Percentiles rank a stretch among this genome's conserved stretches.
These are phyloP conservation scores for Sternotherus odoratus DNA, from an alignment of 2,797 vertebrate species.

Conservation along the genomic window DNA sequence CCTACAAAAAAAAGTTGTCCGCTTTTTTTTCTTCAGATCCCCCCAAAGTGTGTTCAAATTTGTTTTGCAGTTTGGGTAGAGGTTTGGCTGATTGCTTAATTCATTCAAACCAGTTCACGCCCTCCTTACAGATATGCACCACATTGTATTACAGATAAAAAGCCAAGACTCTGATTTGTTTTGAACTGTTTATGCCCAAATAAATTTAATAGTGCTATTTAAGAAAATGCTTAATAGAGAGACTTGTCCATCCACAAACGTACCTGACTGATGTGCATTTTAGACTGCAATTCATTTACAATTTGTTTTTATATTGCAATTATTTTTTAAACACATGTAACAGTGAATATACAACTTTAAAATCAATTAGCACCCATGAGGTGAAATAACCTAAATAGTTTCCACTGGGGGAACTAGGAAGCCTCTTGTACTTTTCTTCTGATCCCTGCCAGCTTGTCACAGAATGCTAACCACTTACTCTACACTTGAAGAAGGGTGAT, in stretches of 20 bases:
- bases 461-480: slow-evolving; percentile 37
- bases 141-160: slow-evolving; percentile 12
- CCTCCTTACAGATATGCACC: neutral
- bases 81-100: neutral
- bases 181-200: slow-evolving; percentile 65
- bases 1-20: neutral
- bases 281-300: slow-evolving; percentile 72
- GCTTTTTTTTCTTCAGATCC: neutral
- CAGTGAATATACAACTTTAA: slow-evolving; percentile 46
- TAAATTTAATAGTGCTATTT: slow-evolving; percentile 64
- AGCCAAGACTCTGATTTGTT: slow-evolving; percentile 57
- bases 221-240: slow-evolving; percentile 64
- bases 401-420: neutral
- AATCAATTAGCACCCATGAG: slow-evolving; percentile 54
- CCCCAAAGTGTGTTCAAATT: neutral
- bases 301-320: slow-evolving; percentile 62
- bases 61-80: neutral
- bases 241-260: slow-evolving; percentile 53
- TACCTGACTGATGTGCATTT: slow-evolving; percentile 71
- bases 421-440: slow-evolving; percentile 43
- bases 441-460: slow-evolving; percentile 59
- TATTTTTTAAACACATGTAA: slow-evolving; percentile 7
- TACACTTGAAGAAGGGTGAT: slow-evolving; percentile 37
- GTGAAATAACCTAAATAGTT: slow-evolving; percentile 45
- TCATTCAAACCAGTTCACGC: neutral